Conservation (phyloP, 2,888 invertebrate genomes). For the Acanthosepion pharaonis region DNA sequence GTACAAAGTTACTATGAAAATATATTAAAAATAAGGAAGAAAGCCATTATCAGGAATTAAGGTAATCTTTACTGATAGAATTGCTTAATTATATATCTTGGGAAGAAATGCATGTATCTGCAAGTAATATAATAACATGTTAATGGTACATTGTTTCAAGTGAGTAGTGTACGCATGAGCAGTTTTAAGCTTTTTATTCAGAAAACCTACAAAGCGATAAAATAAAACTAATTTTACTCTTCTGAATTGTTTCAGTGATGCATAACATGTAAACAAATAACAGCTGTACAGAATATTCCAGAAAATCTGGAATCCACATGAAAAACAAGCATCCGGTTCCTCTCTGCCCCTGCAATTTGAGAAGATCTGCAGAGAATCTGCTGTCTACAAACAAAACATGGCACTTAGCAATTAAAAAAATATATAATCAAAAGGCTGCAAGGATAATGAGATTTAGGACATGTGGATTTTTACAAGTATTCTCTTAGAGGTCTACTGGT, state of each 20-base stretch:
- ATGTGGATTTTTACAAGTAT: too few species aligned
- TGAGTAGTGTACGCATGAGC: too few species aligned
- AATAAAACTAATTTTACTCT: neutral
- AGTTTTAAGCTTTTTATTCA: neutral
- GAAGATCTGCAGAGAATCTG: neutral
- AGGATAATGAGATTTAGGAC: too few species aligned
- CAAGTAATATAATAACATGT: neutral
- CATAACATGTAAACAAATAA: neutral
- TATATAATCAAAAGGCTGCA: too few species aligned
- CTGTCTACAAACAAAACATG: neutral
- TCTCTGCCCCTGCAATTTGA: neutral
- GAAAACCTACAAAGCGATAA: too few species aligned
- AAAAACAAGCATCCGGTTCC: neutral
- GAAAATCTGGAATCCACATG: neutral
- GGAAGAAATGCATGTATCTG: too few species aligned
- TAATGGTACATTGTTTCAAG: neutral
- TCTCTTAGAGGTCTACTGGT: too few species aligned
- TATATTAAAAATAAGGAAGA: too few species aligned
- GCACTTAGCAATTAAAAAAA: neutral
- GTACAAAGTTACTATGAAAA: too few species aligned
- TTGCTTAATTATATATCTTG: too few species aligned
- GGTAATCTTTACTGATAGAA: too few species aligned
- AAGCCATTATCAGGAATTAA: too few species aligned
- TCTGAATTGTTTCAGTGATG: neutral
- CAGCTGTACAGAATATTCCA: neutral